Evolutionary conservation across 2,113 vertebrate species (phyloP), one percentile per base, ranked within the genome.

Genomic region (Tor tambroides): DNA sequence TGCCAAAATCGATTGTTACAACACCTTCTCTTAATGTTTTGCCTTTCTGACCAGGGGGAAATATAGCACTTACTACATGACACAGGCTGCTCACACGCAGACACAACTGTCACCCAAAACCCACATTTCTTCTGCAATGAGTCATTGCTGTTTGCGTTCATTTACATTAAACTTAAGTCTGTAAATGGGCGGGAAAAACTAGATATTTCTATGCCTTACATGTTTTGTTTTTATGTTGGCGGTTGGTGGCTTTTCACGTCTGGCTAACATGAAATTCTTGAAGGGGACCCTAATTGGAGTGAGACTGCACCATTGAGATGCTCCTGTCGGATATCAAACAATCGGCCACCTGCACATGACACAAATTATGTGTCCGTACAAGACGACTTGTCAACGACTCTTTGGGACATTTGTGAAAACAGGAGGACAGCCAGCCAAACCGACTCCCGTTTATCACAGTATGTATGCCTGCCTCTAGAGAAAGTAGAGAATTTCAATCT

Each of bases 251-350:
- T 69, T 63, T 76, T 49, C 61, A 65, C 93, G 90, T 90, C 43
- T 10, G 90, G 92, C 90, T 88, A 94, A 93, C 94, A 95, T 94
- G 87, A 94, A 92, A 93, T 93, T 92, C 93, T 94, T 94, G 80
- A 89, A 56, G 85, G 94, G 91, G 93, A 92, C 92, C 92, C 80
- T 91, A 89, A 90, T 93, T 88, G 85, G 85, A 85, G 87, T 87
- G 80, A 88, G 91, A 87, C 88, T 76, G 87, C 83, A 92, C 92
- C 91, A 65, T 90, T 90, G 88, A 89, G 83, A 84, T 85, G 83
- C 84, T 81, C 91, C 82, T 87, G 92, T 90, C 59, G 84, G 87
- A 88, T 76, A 71, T 88, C 82, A 84, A 87, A 88, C 88, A 88
- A 75, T 9, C 6, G 92, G 93, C 93, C 95, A 95, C 95, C 95